phyloP scores from a whole-genome alignment of 2,797 vertebrate genomes.

The Ficedula albicollis region DNA sequence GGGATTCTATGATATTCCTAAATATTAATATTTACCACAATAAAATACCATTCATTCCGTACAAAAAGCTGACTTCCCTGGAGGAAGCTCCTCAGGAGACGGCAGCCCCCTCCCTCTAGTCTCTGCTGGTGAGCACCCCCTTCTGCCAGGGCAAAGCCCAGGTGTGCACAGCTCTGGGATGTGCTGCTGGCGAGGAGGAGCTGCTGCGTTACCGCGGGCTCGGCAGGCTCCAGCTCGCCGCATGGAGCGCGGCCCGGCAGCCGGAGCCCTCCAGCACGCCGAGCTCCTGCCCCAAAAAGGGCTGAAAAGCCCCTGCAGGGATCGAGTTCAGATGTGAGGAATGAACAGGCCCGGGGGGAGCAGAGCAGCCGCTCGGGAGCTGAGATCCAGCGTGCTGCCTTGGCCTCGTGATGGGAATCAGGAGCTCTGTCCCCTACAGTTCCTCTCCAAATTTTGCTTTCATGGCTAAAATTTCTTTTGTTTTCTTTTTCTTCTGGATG shows the following conservation, averaged over 20 bases:
- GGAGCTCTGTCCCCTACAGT: accelerated
- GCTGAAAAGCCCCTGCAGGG: not conserved
- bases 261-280: not conserved
- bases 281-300: accelerated
- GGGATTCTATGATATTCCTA: not conserved
- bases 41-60: not conserved
- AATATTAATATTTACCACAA: not conserved
- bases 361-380: accelerated
- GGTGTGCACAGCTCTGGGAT: not conserved
- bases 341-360: not conserved
- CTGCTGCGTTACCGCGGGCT: no score
- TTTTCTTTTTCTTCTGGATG: not conserved
- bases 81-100: not conserved
- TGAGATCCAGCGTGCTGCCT: accelerated
- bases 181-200: no score
- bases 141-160: not conserved
- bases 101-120: not conserved
- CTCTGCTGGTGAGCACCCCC: not conserved
- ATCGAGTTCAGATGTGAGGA: not conserved
- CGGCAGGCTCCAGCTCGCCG: accelerated
- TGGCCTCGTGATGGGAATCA: not conserved
- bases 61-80: accelerated
- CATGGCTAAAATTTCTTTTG: not conserved
- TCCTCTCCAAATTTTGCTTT: not conserved
- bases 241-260: not conserved